Conservation (phyloP, 2,797 vertebrate genomes). For the Numenius phaeopus region DNA sequence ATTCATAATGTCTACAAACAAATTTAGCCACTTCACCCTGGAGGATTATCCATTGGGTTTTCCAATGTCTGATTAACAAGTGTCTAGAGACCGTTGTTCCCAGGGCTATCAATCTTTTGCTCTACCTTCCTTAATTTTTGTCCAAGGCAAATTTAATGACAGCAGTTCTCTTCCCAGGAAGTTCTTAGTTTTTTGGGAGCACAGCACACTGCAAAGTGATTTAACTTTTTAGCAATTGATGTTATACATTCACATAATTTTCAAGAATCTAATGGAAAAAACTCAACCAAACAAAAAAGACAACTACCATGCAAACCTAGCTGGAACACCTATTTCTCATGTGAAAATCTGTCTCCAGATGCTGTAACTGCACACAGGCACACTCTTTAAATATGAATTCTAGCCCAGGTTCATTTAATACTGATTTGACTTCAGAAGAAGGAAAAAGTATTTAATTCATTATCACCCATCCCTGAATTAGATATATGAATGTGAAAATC, state of each 20-base stretch:
- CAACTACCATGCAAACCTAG: not conserved
- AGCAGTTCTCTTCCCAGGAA: not conserved
- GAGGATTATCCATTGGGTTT: slow-evolving; percentile 61
- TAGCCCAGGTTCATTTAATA: slow-evolving; percentile 72
- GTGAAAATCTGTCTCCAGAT: not conserved
- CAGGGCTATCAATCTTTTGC: slow-evolving; percentile 55
- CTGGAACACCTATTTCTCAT: not conserved
- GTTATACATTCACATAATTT: not conserved
- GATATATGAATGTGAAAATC: slow-evolving; percentile 83
- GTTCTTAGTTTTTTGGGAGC: not conserved
- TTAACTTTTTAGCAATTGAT: not conserved
- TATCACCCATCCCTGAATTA: slow-evolving; percentile 82
- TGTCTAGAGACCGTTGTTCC: slow-evolving; percentile 60
- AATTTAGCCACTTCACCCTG: slow-evolving; percentile 64
- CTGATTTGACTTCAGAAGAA: slow-evolving; percentile 78
- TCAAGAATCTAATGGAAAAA: not conserved
- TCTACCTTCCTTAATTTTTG: slow-evolving; percentile 58
- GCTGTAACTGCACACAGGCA: not conserved
- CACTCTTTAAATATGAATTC: slow-evolving; percentile 62
- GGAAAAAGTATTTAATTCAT: slow-evolving; percentile 84
- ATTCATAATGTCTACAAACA: slow-evolving; percentile 71
- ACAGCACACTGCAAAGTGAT: not conserved
- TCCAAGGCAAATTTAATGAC: slow-evolving; percentile 55
- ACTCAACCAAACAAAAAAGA: not conserved
- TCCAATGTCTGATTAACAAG: slow-evolving; percentile 72